Conservation (phyloP, 2,797 vertebrate genomes). For the Hydrolagus colliei region DNA sequence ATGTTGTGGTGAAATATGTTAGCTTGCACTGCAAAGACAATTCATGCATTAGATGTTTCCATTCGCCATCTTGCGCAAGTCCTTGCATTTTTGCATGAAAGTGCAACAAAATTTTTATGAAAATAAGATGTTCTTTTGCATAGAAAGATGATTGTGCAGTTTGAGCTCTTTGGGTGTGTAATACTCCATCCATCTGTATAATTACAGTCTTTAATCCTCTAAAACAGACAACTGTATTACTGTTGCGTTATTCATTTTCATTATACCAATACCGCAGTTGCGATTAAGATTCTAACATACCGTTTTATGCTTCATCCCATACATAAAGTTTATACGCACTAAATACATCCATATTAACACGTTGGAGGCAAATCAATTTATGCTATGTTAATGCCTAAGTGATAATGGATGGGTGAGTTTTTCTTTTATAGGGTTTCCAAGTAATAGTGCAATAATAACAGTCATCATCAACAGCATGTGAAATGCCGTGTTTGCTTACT, state of each 20-base stretch:
- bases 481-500: slow-evolving; percentile 26
- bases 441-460: slow-evolving; percentile 23
- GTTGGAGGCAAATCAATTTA: slow-evolving; percentile 26
- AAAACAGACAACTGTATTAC: slow-evolving; percentile 1
- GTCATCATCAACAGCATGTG: slow-evolving; percentile 16
- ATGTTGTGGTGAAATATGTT: too few relatives aligned
- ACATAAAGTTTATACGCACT: slow-evolving; percentile 15
- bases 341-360: slow-evolving; percentile 28
- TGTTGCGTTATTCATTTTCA: slow-evolving; percentile 1
- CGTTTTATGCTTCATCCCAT: slow-evolving; percentile 2
- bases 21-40: too few relatives aligned
- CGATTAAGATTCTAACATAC: background rate
- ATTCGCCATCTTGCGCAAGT: too few relatives aligned
- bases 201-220: too few relatives aligned
- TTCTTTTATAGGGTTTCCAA: slow-evolving; percentile 24
- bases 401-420: slow-evolving; percentile 11
- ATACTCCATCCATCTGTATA: too few relatives aligned
- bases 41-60: too few relatives aligned
- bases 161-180: too few relatives aligned
- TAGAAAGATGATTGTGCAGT: too few relatives aligned
- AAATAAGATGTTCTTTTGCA: too few relatives aligned
- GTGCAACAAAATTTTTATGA: too few relatives aligned
- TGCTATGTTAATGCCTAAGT: slow-evolving; percentile 7
- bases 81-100: too few relatives aligned
- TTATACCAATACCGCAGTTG: slow-evolving; percentile 13